Conservation (phyloP, 2,888 invertebrate species). For the Archaeoteleia sp. region DNA sequence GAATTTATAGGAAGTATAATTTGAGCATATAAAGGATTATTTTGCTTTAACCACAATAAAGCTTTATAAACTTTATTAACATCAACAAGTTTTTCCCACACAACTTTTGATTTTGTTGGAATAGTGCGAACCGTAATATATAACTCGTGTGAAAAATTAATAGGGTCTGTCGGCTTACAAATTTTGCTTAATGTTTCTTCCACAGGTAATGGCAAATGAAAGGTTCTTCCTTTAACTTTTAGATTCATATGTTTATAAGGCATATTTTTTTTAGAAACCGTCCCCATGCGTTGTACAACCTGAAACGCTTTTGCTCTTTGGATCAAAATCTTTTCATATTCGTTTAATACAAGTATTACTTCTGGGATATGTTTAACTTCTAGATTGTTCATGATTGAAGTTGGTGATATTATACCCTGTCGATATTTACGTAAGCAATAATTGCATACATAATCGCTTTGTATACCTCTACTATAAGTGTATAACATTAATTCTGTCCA, state of each 20-base stretch:
- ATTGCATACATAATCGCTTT: no score
- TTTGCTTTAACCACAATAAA: constrained; percentile 57
- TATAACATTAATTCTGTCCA: no score
- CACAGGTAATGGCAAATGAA: constrained; percentile 65
- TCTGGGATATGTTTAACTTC: no score
- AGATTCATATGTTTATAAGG: constrained; percentile 53
- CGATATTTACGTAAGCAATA: no score
- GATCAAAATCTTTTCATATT: constrained; percentile 59
- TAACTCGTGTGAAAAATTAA: constrained; percentile 61
- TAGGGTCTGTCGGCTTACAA: constrained; percentile 57
- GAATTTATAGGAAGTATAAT: no score
- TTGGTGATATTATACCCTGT: no score
- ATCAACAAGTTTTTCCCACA: constrained; percentile 63
- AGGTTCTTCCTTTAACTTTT: constrained; percentile 59
- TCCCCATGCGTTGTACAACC: constrained; percentile 60
- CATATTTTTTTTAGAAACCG: constrained; percentile 61
- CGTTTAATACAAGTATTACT: no score
- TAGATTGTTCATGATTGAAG: no score
- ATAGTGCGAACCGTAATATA: constrained; percentile 62
- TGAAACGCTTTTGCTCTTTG: constrained; percentile 68
- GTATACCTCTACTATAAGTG: no score
- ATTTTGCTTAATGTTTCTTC: constrained; percentile 66
- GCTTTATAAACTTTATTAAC: constrained; percentile 60
- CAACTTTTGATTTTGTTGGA: constrained; percentile 59
- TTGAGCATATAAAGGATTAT: constrained; percentile 58